Conservation (phyloP, 2,888 invertebrate genomes). For the Folsomia manolachei region DNA sequence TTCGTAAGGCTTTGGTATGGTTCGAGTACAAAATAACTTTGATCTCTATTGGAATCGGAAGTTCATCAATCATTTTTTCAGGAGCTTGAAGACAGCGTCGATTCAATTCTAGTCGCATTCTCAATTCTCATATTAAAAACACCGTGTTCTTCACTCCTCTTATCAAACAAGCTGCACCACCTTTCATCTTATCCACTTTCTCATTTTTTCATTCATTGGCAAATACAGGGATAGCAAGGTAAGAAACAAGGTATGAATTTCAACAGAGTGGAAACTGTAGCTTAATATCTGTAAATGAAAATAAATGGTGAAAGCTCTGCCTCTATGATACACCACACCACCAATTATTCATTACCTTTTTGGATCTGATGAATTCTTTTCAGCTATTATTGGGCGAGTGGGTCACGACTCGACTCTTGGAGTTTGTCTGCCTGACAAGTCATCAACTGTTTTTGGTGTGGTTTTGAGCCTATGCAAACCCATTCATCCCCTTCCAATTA, state of each 20-base stretch:
- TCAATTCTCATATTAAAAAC: conserved; percentile 2
- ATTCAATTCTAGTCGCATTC: conserved; percentile 14
- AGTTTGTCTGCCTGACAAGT: too few species aligned
- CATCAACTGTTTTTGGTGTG: too few species aligned
- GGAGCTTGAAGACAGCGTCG: conserved; percentile 37
- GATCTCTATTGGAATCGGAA: conserved; percentile 51
- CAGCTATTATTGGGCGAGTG: too few species aligned
- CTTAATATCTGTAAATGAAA: not conserved
- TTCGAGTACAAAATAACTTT: conserved; percentile 46
- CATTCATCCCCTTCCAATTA: not conserved
- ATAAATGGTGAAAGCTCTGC: not conserved
- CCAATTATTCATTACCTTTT: too few species aligned
- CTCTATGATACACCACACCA: too few species aligned
- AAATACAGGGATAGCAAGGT: too few species aligned
- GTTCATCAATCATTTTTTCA: conserved; percentile 50
- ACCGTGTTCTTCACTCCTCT: not conserved
- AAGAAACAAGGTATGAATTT: not conserved
- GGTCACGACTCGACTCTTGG: too few species aligned
- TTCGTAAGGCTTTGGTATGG: conserved; percentile 17
- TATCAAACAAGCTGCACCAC: not conserved
- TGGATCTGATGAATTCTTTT: too few species aligned
- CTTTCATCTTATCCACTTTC: not conserved
- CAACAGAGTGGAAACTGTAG: not conserved
- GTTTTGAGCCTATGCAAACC: too few species aligned
- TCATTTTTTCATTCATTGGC: not conserved